Conservation (phyloP, 2,113 vertebrate species). For the Boulengeromyrus knoepffleri region DNA sequence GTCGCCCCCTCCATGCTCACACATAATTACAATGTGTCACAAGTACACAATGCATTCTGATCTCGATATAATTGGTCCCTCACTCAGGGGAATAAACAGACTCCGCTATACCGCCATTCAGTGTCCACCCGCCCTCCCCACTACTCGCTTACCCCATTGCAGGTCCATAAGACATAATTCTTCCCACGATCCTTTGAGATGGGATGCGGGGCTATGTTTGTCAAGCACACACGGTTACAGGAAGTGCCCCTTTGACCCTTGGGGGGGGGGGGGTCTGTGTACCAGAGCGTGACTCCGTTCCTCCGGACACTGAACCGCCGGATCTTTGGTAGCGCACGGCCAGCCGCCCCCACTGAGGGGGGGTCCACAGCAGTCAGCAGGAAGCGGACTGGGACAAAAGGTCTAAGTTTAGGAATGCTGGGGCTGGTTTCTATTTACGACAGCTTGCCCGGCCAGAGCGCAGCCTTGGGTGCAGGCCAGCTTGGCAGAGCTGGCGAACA, state of each 20-base stretch:
- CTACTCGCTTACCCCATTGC: neutral
- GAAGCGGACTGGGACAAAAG: conserved; percentile 71
- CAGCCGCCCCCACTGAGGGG: conserved; percentile 9
- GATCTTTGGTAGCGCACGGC: conserved; percentile 19
- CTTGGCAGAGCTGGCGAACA: conserved; percentile 19
- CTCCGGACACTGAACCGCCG: conserved; percentile 27
- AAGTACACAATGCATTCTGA: neutral
- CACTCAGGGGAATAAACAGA: neutral
- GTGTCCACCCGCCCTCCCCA: neutral
- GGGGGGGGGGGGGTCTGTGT: neutral
- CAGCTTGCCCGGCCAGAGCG: conserved; percentile 50
- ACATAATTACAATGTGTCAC: neutral
- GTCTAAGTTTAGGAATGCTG: conserved; percentile 66
- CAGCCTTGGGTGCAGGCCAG: conserved; percentile 38
- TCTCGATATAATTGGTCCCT: neutral
- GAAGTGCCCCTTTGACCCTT: neutral
- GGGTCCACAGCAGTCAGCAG: conserved; percentile 57
- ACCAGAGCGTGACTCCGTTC: conserved; percentile 21
- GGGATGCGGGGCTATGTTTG: neutral
- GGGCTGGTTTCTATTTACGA: conserved; percentile 56
- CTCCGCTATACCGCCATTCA: neutral
- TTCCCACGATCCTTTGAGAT: neutral
- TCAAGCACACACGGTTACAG: neutral
- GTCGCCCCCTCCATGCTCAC: neutral
- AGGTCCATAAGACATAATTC: neutral